Conservation (phyloP, 2,113 vertebrate species). For the Crotophaga sulcirostris region DNA sequence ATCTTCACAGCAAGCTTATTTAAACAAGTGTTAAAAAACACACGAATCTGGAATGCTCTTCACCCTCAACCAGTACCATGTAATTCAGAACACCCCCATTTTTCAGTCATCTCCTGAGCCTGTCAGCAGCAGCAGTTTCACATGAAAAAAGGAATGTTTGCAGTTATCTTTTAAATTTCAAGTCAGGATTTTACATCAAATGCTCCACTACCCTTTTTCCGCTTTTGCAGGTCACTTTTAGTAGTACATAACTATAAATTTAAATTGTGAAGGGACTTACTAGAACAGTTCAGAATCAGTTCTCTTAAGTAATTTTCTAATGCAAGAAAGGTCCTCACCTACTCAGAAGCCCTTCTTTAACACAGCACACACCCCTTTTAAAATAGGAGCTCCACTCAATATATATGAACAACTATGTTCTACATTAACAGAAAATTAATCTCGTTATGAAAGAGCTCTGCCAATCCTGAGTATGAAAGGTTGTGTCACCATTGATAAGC, state of each 20-base stretch:
- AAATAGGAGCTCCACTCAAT: background rate
- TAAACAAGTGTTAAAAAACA: background rate
- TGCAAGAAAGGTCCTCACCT: background rate
- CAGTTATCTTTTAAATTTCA: background rate
- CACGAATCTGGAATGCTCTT: background rate
- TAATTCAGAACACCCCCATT: background rate
- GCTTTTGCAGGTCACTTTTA: slow-evolving; percentile 38
- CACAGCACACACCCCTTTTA: background rate
- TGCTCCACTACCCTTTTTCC: background rate
- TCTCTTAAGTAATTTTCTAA: background rate
- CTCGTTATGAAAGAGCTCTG: background rate
- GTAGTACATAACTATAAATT: background rate
- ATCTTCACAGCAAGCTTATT: background rate
- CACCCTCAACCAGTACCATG: background rate
- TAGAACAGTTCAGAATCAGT: background rate
- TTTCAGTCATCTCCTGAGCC: background rate
- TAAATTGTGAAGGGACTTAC: background rate
- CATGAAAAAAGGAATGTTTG: background rate
- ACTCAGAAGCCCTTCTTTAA: background rate
- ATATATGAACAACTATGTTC: background rate
- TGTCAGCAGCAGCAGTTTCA: background rate
- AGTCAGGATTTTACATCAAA: background rate
- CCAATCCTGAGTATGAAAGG: background rate
- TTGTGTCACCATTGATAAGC: background rate
- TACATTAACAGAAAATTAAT: background rate